These are phyloP conservation scores for Takifugu bimaculatus DNA, from an alignment of 2,113 vertebrate genomes.

Conservation along the genomic window DNA sequence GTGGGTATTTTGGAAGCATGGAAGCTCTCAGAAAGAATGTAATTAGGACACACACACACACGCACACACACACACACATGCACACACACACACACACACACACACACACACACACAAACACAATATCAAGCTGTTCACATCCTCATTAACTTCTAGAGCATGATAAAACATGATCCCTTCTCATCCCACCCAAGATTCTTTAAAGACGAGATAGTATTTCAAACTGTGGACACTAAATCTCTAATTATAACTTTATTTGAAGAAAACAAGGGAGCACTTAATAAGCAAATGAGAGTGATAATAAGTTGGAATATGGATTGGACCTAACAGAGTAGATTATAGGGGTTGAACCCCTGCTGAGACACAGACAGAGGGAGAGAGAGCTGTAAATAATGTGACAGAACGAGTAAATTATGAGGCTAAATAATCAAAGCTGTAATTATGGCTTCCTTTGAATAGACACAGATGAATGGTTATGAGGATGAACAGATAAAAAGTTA, in stretches of 20 bases:
- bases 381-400: constrained; percentile 67
- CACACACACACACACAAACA: constrained; percentile 62
- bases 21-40: constrained; percentile 59
- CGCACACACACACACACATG: constrained; percentile 48
- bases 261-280: constrained; percentile 78
- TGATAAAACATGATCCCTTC: constrained; percentile 69
- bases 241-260: constrained; percentile 81
- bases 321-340: constrained; percentile 74
- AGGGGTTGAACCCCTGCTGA: constrained; percentile 63
- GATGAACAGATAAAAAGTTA: constrained; percentile 61
- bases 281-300: constrained; percentile 79
- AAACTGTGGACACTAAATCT: constrained; percentile 73
- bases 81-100: constrained; percentile 46
- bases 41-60: constrained; percentile 62
- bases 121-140: constrained; percentile 68
- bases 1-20: constrained; percentile 59
- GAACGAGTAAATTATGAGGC: constrained; percentile 69
- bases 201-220: constrained; percentile 71
- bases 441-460: constrained; percentile 72
- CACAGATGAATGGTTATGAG: constrained; percentile 66
- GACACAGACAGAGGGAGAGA: constrained; percentile 25
- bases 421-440: constrained; percentile 79
- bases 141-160: constrained; percentile 72
- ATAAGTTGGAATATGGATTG: constrained; percentile 71
- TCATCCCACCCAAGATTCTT: constrained; percentile 69